These are phyloP conservation scores for Papilio machaon DNA, from an alignment of 1,140 invertebrate genomes.

Conservation along the genomic window DNA sequence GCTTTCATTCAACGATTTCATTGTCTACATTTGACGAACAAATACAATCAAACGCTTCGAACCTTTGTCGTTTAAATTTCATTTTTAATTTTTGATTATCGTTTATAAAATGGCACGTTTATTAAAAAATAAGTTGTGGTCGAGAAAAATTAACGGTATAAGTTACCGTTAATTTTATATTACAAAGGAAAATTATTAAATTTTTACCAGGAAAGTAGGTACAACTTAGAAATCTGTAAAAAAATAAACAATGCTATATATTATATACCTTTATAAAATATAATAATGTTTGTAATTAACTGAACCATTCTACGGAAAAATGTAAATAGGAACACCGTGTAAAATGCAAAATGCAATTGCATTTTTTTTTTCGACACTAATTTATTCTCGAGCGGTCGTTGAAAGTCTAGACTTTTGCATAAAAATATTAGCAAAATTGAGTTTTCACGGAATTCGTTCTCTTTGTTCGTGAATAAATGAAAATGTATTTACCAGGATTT, in stretches of 20 bases:
- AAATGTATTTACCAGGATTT: slow-evolving; percentile 18
- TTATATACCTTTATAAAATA: background rate
- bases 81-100: background rate
- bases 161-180: no score
- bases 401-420: slow-evolving; percentile 26
- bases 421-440: slow-evolving; percentile 26
- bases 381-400: slow-evolving; percentile 25
- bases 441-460: slow-evolving; percentile 24
- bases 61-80: background rate
- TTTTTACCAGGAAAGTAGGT: no score
- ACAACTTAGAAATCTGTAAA: no score
- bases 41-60: slow-evolving; percentile 1
- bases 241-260: no score
- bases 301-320: slow-evolving; percentile 3
- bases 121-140: background rate
- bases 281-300: slow-evolving; percentile 8
- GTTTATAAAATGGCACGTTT: background rate
- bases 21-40: slow-evolving; percentile 6
- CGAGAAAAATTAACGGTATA: background rate
- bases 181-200: no score
- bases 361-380: slow-evolving; percentile 26
- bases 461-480: slow-evolving; percentile 22
- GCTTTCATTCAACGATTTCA: slow-evolving; percentile 3
- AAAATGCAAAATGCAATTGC: slow-evolving; percentile 28
- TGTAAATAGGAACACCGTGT: slow-evolving; percentile 10